Base-by-base conservation (phyloP, 1,140 invertebrate species). In the Anoplolepis gracilipes region DNA sequence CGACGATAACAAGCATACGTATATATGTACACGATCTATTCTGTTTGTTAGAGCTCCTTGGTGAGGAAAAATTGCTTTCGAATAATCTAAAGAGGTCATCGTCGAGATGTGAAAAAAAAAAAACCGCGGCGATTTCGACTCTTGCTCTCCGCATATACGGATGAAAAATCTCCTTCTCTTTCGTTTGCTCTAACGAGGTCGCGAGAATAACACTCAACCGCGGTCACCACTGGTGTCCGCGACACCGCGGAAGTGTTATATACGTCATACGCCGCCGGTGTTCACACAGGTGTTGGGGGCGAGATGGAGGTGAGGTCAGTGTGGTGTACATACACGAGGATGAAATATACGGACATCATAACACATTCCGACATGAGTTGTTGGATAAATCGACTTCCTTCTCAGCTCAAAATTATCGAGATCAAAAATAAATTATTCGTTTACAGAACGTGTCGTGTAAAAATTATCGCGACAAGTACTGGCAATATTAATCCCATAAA, bases 171-270 rank as follows among this genome's bases (percentile, higher is more conserved):
- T 57, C 49, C 30, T 30, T 49, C 67, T 49, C 39, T 30, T 73
- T 10, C 49, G 67, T 61, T 61, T 33, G 39, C 30, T 42, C 67
- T 73, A 82, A 82, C 78, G 67, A 72, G 78, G 67, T 73, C 53
- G 30, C 62, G 33, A 57, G 62, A 67, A 55, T 62, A 53, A 39
- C 62, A 46, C 49, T 81, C 46, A 55, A 61, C 25, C 59, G n/a
- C 25, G n/a, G 4, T 13, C 42, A 16, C n/a, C 76, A 39, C 62
- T 59, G 36, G 53, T 82, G 19, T 13, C 28, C 67, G 53, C 67
- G 67, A 73, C 78, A 82, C 28, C 67, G 46, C 77, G 49, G 19
- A 72, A 81, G 78, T 72, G 49, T 81, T 70, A 59, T 70, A 59
- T 72, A 81, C 78, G 59, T 42, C 39, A 57, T 81, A 57, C 13